Evolutionary conservation across 1,140 invertebrate genomes (phyloP).

Genomic region (Teleopsis dalmanni): DNA sequence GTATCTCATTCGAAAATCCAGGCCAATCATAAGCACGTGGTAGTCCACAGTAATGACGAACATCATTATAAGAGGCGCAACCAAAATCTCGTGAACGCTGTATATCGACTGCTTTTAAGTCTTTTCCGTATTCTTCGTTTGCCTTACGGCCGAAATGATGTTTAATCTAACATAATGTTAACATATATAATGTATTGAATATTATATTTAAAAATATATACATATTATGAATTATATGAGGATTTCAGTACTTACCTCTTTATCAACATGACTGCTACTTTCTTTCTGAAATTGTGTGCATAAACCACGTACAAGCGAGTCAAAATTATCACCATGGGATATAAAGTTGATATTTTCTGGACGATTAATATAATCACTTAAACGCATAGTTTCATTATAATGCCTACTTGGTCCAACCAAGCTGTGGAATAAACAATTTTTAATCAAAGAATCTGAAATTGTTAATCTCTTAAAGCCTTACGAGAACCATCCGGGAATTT

Average conservation of each 20-base stretch:
- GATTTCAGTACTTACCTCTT: constrained; percentile 44
- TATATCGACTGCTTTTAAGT: constrained; percentile 76
- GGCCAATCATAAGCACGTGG: constrained; percentile 60
- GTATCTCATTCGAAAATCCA: constrained; percentile 65
- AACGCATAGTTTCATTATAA: constrained; percentile 51
- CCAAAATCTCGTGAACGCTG: constrained; percentile 85
- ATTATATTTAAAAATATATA: background rate
- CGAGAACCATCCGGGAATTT: constrained; percentile 70
- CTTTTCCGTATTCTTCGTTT: constrained; percentile 44
- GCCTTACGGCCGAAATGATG: constrained; percentile 64
- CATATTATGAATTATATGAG: background rate
- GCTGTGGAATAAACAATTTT: constrained; percentile 42
- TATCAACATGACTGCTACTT: constrained; percentile 62
- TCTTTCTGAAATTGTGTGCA: constrained; percentile 59
- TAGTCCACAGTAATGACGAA: constrained; percentile 70
- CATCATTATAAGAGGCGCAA: constrained; percentile 72
- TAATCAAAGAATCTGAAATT: background rate
- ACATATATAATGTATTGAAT: background rate
- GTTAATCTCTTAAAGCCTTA: constrained; percentile 43
- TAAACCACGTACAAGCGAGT: constrained; percentile 62
- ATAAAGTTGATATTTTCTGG: constrained; percentile 45
- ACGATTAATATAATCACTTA: constrained; percentile 69
- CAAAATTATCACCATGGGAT: constrained; percentile 55
- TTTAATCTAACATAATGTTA: constrained; percentile 52
- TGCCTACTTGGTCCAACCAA: constrained; percentile 56